These are phyloP conservation scores for Drosophila yooni DNA, from an alignment of 2,888 invertebrate genomes.

Conservation along the genomic window DNA sequence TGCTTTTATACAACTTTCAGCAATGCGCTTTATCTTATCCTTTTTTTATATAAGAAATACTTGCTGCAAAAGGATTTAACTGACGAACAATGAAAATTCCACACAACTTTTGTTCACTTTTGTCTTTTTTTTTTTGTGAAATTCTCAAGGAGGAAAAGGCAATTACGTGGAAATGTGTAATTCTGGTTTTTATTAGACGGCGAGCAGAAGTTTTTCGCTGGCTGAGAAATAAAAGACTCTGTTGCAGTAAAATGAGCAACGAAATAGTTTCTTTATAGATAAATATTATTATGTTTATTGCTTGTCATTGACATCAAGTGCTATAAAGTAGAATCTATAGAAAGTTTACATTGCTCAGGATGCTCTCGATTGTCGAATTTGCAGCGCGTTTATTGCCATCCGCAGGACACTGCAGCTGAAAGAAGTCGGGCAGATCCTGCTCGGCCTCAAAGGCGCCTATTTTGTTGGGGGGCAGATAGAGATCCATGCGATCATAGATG, in stretches of 20 bases:
- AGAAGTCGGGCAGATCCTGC: constrained; percentile 76
- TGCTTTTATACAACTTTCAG: not conserved
- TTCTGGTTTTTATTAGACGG: constrained; percentile 21
- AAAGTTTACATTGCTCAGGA: constrained; percentile 76
- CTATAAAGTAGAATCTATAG: constrained; percentile 46
- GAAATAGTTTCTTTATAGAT: not conserved
- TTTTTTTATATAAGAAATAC: not conserved
- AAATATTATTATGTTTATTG: constrained; percentile 55
- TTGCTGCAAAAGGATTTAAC: constrained; percentile 10
- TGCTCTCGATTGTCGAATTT: constrained; percentile 75
- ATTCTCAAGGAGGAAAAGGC: constrained; percentile 19
- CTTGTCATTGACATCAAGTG: constrained; percentile 29
- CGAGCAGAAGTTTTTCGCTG: not conserved
- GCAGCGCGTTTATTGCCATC: constrained; percentile 24
- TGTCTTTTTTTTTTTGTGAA: not conserved
- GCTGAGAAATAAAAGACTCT: constrained; percentile 1
- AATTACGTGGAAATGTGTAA: constrained; percentile 39
- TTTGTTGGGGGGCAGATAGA: constrained; percentile 73
- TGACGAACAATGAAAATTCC: constrained; percentile 8
- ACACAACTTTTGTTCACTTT: not conserved
- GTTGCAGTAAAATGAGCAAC: constrained; percentile 14
- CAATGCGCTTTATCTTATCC: not conserved
- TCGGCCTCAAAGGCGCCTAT: constrained; percentile 70
- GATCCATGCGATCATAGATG: constrained; percentile 96
- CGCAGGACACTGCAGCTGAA: constrained; percentile 76